Evolutionary conservation across 2,797 vertebrate genomes (phyloP).

Genomic region (Picus viridis): DNA sequence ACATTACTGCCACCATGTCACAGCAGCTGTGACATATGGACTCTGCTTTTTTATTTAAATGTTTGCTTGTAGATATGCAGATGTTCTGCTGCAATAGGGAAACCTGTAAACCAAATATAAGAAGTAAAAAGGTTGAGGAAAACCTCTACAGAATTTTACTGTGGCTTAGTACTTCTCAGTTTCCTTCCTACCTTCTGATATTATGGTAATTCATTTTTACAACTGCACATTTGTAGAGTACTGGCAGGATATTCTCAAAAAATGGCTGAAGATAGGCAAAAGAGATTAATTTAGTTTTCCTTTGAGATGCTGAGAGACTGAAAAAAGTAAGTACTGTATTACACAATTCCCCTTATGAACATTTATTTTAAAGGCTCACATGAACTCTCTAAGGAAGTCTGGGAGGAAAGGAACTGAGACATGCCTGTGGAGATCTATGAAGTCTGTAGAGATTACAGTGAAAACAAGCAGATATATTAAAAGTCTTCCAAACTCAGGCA

Average conservation of each 20-base stretch:
- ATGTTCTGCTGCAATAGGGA: neutral
- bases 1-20: neutral
- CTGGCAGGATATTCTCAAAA: neutral
- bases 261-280: neutral
- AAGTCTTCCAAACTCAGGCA: neutral
- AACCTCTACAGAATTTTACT: neutral
- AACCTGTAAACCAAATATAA: neutral
- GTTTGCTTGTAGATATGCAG: neutral
- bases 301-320: neutral
- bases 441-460: neutral
- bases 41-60: neutral
- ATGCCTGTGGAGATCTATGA: neutral
- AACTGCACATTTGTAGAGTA: neutral
- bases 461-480: neutral
- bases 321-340: neutral
- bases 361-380: neutral
- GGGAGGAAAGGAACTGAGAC: neutral
- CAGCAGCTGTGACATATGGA: accelerated
- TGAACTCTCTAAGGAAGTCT: neutral
- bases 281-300: neutral
- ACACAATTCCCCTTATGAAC: neutral
- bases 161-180: neutral
- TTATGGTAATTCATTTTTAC: neutral
- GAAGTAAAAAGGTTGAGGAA: neutral
- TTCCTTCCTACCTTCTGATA: neutral